Conservation (phyloP, 2,113 vertebrate genomes). For the Nycticryphes semicollaris region DNA sequence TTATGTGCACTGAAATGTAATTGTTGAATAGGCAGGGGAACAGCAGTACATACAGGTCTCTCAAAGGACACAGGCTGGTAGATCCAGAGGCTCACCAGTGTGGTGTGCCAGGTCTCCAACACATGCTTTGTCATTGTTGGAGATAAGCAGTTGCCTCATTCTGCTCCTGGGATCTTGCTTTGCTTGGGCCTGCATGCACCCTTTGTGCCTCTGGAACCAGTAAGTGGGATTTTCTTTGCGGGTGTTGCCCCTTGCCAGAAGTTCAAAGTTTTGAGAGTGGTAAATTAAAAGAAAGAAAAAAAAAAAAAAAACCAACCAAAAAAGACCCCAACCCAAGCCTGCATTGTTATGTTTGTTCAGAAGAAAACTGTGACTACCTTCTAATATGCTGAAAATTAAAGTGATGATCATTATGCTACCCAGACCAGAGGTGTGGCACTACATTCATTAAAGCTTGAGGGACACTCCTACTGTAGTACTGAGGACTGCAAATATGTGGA, state of each 20-base stretch:
- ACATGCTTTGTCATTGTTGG: fast-evolving
- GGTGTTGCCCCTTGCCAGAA: not conserved
- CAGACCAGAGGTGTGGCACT: not conserved
- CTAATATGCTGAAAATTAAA: not conserved
- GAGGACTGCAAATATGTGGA: not conserved
- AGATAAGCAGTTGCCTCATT: not conserved
- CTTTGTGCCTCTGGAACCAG: not conserved
- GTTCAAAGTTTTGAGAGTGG: not conserved
- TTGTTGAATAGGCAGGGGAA: too few relatives aligned
- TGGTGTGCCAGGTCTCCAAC: not conserved
- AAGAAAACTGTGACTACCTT: not conserved
- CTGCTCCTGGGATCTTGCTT: not conserved
- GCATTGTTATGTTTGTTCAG: not conserved
- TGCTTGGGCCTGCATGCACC: fast-evolving
- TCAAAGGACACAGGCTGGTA: fast-evolving
- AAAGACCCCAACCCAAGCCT: too few relatives aligned
- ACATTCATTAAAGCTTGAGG: not conserved
- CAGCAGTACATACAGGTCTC: too few relatives aligned
- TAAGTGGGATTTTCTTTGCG: not conserved
- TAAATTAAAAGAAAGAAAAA: not conserved
- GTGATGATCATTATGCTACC: not conserved
- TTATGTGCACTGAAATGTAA: not conserved
- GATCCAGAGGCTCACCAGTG: not conserved
- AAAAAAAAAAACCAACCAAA: too few relatives aligned
- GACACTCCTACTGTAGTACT: not conserved